Base-by-base conservation (phyloP, 2,113 vertebrate genomes). In the Arothron firmamentum region DNA sequence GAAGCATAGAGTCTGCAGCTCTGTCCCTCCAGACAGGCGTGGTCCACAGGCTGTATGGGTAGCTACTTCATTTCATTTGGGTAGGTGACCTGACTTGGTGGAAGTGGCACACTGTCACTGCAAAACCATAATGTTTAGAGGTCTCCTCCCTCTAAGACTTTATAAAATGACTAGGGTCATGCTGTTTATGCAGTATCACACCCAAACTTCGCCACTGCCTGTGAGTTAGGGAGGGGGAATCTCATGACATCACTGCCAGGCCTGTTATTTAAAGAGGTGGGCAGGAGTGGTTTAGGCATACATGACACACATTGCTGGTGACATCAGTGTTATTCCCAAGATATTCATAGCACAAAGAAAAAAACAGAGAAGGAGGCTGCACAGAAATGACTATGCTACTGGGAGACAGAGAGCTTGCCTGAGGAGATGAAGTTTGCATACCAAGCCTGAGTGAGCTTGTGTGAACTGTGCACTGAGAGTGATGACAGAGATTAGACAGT, bases 301-400 rank as follows among this genome's bases (percentile, higher is more conserved):
- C 52, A 54, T 64, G 66, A 76, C 46, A 68, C 56, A 51, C 41
- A 46, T 21, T 31, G 57, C 62, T 17, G 21, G 64, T 81, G 77
- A 86, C 82, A 80, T 85, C 79, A 84, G 34, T 74, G 70, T 74
- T 81, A 70, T 82, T 82, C 19, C 72, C 63, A 63, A 64, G 64
- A 67, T 71, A 84, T 82, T 72, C 66, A 78, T 56, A 77, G 77
- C 56, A 38, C 18, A 20, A 47, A 52, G 19, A 23, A 58, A 60
- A 73, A 78, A 59, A 17, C 23, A 65, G 57, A 19, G 28, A 34
- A 51, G 41, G 56, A 13, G n/a, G 14, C 4, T 6, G 28, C 6
- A 17, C 5, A 19, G 54, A 52, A 15, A 12, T 12, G 38, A 71
- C 31, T 20, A 14, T 53, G 15, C 42, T 11, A 17, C 11, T 31